Evolutionary conservation across 2,797 vertebrate genomes (phyloP), one percentile per base, ranked within the genome.

Genomic region (Arnoldichthys spilopterus): DNA sequence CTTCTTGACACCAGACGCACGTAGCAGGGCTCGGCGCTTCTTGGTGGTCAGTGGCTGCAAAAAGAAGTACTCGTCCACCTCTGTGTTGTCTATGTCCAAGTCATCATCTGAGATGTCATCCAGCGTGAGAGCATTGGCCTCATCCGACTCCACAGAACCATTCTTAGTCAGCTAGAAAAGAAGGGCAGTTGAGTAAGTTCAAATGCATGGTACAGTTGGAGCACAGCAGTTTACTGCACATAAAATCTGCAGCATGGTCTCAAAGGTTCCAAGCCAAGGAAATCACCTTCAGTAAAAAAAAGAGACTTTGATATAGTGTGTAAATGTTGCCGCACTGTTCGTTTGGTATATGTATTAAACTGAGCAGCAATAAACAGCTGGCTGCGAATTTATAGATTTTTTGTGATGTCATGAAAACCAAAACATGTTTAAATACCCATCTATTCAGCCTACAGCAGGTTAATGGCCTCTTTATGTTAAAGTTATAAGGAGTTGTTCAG

Each of bases 21-120:
- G 93, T 71, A 99, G 93, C 89, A 99, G 91, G 0, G 96, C 96
- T 61, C 98, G 91, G 0, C 98, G 93, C 83, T 99, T 99, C 86
- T 97, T 99, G n/a, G 98, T 99, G 8, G 97, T 97, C 69, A 99
- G 91, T 8, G 98, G 98, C 91, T 99, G 98, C 64, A 99, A 92
- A 86, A 99, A 99, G 92, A 99, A 99, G 89, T 99, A 99, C 88
- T 99, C 98, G 0, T 99, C 98, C n/a, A 99, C 98, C 86, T 99
- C 98, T 0, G 97, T 98, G 95, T 98, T 98, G 93, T 99, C 97
- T 66, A 99, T 92, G 84, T 99, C 98, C 53, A 99, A 96, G 85
- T 99, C 98, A 7, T 99, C 97, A 37, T 99, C 98, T 6, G 97
- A 98, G 90, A 99, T 98, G 92, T 99, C 98, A 80, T 99, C 98